A percentile compares a stretch with the other conserved stretches of the same genome.
phyloP scores from a whole-genome alignment of 2,888 invertebrate species.

The Anthophora plumipes region DNA sequence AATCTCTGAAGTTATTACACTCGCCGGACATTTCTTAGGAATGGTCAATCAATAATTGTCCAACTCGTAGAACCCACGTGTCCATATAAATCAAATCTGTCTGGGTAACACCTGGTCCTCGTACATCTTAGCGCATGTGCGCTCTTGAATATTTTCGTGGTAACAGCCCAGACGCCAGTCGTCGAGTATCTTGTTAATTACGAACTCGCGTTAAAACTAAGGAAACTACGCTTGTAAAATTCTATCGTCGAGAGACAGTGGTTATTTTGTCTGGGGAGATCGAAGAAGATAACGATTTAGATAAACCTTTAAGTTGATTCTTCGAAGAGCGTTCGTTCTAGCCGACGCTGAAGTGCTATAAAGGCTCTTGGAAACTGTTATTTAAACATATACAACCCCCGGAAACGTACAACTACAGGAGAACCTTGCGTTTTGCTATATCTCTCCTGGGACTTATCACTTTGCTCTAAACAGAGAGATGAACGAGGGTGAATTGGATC shows the following conservation, averaged over 20 bases:
- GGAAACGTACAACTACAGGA: not conserved
- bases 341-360: slow-evolving; percentile 2
- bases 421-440: not conserved
- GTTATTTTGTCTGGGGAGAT: not conserved
- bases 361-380: not conserved
- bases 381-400: slow-evolving; percentile 10
- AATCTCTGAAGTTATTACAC: slow-evolving; percentile 70
- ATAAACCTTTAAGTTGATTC: slow-evolving; percentile 1
- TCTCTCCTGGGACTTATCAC: slow-evolving; percentile 1
- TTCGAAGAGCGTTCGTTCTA: not conserved
- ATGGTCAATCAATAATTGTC: slow-evolving; percentile 70
- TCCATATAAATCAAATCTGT: slow-evolving; percentile 49
- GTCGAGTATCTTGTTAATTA: slow-evolving; percentile 25
- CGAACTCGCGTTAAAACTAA: not conserved
- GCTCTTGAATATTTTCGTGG: slow-evolving; percentile 8
- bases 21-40: slow-evolving; percentile 62
- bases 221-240: not conserved
- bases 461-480: not conserved
- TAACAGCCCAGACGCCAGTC: not conserved
- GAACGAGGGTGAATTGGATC: slow-evolving; percentile 1
- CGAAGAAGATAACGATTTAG: too few relatives aligned
- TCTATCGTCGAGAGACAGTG: not conserved
- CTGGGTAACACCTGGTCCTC: slow-evolving; percentile 48
- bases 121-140: slow-evolving; percentile 36
- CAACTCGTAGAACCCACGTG: slow-evolving; percentile 43